These are phyloP conservation scores for Lophius piscatorius DNA, from an alignment of 2,113 vertebrate species.

Conservation along the genomic window DNA sequence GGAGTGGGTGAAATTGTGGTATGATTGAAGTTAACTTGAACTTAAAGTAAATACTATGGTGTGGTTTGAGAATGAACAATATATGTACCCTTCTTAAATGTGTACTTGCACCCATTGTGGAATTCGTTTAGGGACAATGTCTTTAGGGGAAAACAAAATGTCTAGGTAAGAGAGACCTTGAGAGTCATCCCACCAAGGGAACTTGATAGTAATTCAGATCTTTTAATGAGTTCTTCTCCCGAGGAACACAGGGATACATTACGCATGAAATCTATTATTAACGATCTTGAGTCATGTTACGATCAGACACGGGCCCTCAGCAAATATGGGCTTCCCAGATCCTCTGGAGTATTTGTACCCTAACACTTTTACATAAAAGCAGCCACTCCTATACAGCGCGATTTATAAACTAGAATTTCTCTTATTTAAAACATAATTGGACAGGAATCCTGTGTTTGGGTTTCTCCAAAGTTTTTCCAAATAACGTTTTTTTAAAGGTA, in stretches of 20 bases:
- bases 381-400: neutral
- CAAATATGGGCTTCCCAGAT: constrained; percentile 50
- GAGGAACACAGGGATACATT: constrained; percentile 73
- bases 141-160: neutral
- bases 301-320: constrained; percentile 58
- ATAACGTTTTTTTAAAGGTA: neutral
- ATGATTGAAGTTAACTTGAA: too few species aligned
- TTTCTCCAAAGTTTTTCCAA: neutral
- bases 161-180: constrained; percentile 13
- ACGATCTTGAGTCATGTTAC: constrained; percentile 80
- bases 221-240: constrained; percentile 60
- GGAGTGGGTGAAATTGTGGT: too few species aligned
- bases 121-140: neutral
- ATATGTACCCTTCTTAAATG: neutral
- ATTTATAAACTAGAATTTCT: constrained; percentile 3
- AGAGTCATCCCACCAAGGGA: constrained; percentile 49
- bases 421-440: neutral
- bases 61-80: too few species aligned
- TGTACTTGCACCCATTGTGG: neutral
- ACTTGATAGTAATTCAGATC: constrained; percentile 66
- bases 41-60: too few species aligned
- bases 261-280: constrained; percentile 82
- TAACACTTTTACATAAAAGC: constrained; percentile 21
- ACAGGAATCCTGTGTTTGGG: neutral
- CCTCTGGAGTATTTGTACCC: constrained; percentile 34